Percentiles rank a stretch among this genome's conserved stretches.
Conservation (phyloP, 37 sponge, comb jelly and placozoan species). For the Cliona cf. orientalis region DNA sequence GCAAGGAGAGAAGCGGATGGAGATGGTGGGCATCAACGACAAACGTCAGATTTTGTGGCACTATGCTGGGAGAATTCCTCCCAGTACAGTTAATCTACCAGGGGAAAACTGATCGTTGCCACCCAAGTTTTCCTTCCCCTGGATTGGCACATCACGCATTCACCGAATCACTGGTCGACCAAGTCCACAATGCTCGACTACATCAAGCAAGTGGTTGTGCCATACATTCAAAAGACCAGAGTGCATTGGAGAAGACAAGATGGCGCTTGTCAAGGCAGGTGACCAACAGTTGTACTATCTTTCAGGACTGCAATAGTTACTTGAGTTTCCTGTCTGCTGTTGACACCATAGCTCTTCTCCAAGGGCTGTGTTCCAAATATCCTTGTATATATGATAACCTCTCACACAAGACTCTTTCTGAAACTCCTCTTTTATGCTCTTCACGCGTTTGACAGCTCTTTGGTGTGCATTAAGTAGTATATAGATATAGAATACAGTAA, state of each 20-base stretch:
- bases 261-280: neutral
- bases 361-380: neutral
- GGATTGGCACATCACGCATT: constrained; percentile 65
- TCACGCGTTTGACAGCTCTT: too few species aligned
- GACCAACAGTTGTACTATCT: neutral
- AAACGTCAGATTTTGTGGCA: constrained; percentile 49
- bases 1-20: constrained; percentile 38
- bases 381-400: neutral
- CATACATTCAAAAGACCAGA: constrained; percentile 34
- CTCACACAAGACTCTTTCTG: neutral
- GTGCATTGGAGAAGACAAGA: too few species aligned
- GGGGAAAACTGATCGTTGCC: constrained; percentile 52
- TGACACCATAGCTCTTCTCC: neutral
- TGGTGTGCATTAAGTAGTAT: too few species aligned
- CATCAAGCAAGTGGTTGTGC: constrained; percentile 51
- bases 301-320: neutral
- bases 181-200: constrained; percentile 53
- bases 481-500: too few species aligned
- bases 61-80: constrained; percentile 54
- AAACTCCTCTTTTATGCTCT: too few species aligned
- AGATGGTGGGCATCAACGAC: constrained; percentile 49
- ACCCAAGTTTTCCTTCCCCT: constrained; percentile 40
- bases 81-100: constrained; percentile 57
- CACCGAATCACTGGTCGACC: constrained; percentile 61
- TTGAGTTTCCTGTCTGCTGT: neutral